Percentiles rank a stretch among this genome's conserved stretches.
Evolutionary conservation across 2,797 vertebrate genomes (phyloP).

Genomic region (Iguana delicatissima): DNA sequence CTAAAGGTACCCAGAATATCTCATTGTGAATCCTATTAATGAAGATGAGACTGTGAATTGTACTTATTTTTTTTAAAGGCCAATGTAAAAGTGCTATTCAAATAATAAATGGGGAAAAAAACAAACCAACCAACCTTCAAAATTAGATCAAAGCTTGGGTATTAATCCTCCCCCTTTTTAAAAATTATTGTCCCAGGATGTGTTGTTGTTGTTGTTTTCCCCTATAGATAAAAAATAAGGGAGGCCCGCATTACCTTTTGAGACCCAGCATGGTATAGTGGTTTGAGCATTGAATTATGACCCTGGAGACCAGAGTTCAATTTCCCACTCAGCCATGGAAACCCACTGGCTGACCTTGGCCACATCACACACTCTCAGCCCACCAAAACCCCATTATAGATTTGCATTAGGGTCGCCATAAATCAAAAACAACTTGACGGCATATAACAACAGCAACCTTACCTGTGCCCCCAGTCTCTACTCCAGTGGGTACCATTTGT

Average conservation of each 20-base stretch:
- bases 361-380: no score
- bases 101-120: not conserved
- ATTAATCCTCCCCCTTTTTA: not conserved
- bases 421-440: no score
- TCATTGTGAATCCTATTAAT: not conserved
- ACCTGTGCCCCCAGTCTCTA: conserved; percentile 53
- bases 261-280: no score
- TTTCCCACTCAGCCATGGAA: no score
- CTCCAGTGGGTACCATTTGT: conserved; percentile 60
- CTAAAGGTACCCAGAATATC: not conserved
- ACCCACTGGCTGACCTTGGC: no score
- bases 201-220: not conserved
- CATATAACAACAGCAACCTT: not conserved
- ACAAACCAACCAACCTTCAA: not conserved
- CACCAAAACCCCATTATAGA: no score
- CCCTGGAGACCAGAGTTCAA: no score
- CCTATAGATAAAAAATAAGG: not conserved
- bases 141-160: not conserved
- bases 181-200: not conserved
- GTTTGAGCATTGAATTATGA: no score
- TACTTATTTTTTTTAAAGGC: not conserved
- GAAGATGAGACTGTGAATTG: not conserved
- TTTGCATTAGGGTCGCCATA: no score
- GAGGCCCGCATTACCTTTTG: conserved; percentile 41
- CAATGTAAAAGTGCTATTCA: not conserved